These are phyloP conservation scores for Hydrocynus forskahlii DNA, from an alignment of 2,797 vertebrate species.

Conservation along the genomic window DNA sequence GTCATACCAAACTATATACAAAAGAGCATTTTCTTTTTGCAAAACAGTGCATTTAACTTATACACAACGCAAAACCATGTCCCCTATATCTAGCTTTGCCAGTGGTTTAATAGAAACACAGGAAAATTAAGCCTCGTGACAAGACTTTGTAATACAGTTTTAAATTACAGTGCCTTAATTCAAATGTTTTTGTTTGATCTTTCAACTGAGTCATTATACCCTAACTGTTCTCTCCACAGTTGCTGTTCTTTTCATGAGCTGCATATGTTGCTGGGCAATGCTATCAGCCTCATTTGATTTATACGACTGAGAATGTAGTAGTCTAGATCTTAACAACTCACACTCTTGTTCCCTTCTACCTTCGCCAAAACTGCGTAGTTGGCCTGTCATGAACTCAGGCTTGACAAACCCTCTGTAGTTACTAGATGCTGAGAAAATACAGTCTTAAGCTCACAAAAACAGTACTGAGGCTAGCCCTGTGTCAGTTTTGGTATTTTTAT, in stretches of 20 bases:
- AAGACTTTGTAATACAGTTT: too few species aligned
- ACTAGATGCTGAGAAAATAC: constrained; percentile 29
- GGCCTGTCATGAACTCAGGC: background rate
- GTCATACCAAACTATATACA: too few species aligned
- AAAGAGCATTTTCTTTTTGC: too few species aligned
- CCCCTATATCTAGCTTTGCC: too few species aligned
- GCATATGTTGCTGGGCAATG: background rate
- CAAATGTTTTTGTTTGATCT: background rate
- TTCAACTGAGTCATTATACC: background rate
- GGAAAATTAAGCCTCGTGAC: too few species aligned
- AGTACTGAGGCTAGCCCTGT: constrained; percentile 9
- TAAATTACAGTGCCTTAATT: too few species aligned
- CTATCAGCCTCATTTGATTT: constrained; percentile 30
- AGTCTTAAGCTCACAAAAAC: constrained; percentile 35
- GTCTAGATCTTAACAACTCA: background rate
- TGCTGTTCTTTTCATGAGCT: too few species aligned
- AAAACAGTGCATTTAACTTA: too few species aligned
- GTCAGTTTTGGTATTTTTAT: constrained; percentile 52
- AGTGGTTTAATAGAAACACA: too few species aligned
- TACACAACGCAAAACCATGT: too few species aligned
- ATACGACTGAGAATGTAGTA: background rate
- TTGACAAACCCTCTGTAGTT: constrained; percentile 15
- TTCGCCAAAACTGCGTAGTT: background rate
- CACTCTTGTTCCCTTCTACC: background rate
- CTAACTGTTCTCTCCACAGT: background rate